Evolutionary conservation across 2,113 vertebrate species (phyloP).

Genomic region (Tonatia bakeri): DNA sequence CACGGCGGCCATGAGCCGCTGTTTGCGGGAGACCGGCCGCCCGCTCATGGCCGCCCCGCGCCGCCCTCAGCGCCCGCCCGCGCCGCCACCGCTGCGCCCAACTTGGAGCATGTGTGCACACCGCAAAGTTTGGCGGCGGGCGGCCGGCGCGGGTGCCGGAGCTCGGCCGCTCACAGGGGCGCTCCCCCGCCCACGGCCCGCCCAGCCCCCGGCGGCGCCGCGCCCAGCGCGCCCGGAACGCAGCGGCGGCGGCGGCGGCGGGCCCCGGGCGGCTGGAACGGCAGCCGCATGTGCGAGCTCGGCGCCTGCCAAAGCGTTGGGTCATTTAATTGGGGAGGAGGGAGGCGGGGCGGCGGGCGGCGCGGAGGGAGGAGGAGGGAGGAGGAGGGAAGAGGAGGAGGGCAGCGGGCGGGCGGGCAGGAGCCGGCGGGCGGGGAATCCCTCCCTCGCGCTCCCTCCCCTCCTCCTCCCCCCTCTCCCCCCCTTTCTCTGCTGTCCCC

Average conservation of each 20-base stretch:
- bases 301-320: constrained; percentile 65
- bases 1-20: constrained; percentile 90
- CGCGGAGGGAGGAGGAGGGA: neutral
- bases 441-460: neutral
- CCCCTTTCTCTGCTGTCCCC: neutral
- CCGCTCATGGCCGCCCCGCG: constrained; percentile 66
- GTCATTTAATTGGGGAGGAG: constrained; percentile 64
- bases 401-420: neutral
- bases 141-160: constrained; percentile 79
- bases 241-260: constrained; percentile 37
- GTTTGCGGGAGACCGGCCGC: constrained; percentile 86
- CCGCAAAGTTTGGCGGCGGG: constrained; percentile 84
- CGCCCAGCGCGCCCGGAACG: constrained; percentile 64
- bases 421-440: constrained; percentile 33
- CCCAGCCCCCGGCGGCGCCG: constrained; percentile 63
- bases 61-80: constrained; percentile 18
- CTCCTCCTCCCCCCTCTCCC: neutral
- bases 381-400: neutral
- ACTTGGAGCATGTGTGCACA: constrained; percentile 77
- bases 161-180: constrained; percentile 63
- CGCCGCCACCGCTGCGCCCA: constrained; percentile 67
- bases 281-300: constrained; percentile 66
- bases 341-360: constrained; percentile 49
- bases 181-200: constrained; percentile 46
- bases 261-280: constrained; percentile 54